Conservation (phyloP, 2,113 vertebrate genomes). For the Anas platyrhynchos region DNA sequence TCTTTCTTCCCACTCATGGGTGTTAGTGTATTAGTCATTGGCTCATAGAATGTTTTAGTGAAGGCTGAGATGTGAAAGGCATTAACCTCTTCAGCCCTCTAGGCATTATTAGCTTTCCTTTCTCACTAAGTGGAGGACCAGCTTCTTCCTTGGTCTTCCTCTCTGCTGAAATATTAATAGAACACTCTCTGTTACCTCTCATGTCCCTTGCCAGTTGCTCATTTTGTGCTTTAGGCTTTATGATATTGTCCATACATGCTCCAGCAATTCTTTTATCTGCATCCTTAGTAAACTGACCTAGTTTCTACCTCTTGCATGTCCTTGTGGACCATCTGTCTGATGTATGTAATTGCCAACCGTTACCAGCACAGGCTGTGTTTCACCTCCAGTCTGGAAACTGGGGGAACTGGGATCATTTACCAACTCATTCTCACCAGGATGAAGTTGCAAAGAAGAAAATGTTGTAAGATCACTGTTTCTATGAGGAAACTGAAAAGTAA, state of each 20-base stretch:
- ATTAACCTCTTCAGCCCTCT: not conserved
- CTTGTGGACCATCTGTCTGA: not conserved
- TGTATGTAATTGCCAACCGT: not conserved
- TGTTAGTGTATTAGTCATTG: not conserved
- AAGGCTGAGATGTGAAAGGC: not conserved
- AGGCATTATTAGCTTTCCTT: not conserved
- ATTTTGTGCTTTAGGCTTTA: not conserved
- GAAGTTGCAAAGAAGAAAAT: not conserved
- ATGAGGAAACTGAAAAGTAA: not conserved
- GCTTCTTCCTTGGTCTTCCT: not conserved
- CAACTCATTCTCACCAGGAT: not conserved
- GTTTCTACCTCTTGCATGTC: not conserved
- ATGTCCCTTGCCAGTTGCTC: not conserved
- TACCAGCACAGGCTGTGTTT: not conserved
- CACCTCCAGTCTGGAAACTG: not conserved
- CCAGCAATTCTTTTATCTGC: not conserved
- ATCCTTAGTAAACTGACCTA: not conserved
- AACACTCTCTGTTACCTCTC: not conserved
- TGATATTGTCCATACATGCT: not conserved
- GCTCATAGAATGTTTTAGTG: not conserved
- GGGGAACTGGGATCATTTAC: not conserved
- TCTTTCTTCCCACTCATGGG: not conserved
- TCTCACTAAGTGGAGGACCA: not conserved
- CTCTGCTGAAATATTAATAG: slow-evolving; percentile 37
- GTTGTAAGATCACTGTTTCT: not conserved